These are phyloP conservation scores for Idaea straminata DNA, from an alignment of 2,888 invertebrate genomes.

Conservation along the genomic window DNA sequence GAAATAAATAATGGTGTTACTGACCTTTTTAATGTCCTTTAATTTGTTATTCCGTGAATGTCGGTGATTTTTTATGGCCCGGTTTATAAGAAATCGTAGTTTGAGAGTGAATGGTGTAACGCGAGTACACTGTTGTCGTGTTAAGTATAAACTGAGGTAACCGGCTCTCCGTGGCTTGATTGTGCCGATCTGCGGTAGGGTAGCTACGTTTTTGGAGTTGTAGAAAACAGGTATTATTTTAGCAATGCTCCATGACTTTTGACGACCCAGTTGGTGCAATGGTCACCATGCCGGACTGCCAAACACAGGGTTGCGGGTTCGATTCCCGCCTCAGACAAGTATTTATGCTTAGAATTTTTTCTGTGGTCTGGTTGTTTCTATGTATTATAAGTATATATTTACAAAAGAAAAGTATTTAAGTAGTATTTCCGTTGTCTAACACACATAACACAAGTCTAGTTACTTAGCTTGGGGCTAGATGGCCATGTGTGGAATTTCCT, in stretches of 20 bases:
- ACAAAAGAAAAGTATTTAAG: too few relatives aligned
- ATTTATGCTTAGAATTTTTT: too few relatives aligned
- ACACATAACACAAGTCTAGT: too few relatives aligned
- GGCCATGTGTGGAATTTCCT: too few relatives aligned
- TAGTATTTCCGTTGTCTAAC: too few relatives aligned
- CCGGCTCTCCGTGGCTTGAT: conserved; percentile 35
- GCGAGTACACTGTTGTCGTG: conserved; percentile 29
- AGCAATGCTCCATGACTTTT: background rate
- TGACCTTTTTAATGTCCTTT: background rate
- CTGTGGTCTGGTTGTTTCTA: too few relatives aligned
- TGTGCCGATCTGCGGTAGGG: conserved; percentile 35
- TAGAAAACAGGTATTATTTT: background rate
- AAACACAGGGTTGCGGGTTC: too few relatives aligned
- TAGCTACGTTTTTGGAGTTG: conserved; percentile 23
- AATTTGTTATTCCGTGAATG: background rate
- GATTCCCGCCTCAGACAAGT: too few relatives aligned
- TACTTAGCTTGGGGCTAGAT: too few relatives aligned
- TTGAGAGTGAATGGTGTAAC: conserved; percentile 18
- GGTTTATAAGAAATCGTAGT: background rate
- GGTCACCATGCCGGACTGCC: too few relatives aligned
- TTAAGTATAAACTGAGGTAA: conserved; percentile 43
- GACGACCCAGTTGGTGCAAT: too few relatives aligned
- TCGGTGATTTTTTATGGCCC: background rate
- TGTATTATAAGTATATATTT: too few relatives aligned
- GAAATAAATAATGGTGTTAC: background rate